phyloP scores from a whole-genome alignment of 2,888 invertebrate species.

The Diplolepis rosae region DNA sequence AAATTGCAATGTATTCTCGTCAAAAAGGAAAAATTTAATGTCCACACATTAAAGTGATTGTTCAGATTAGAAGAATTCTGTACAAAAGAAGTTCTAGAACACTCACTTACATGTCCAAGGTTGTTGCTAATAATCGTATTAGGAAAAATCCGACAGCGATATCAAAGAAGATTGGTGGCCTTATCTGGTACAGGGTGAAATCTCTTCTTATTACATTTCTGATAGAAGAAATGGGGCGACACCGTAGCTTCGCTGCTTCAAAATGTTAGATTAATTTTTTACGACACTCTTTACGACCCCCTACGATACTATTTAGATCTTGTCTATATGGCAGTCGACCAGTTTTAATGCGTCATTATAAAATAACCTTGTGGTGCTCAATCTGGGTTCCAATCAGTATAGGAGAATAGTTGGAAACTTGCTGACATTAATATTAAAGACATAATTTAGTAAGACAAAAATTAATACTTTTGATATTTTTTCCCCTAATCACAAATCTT shows the following conservation, averaged over 20 bases:
- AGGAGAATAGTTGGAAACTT: too few species aligned
- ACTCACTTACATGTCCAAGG: slow-evolving; percentile 23
- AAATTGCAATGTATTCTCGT: not conserved
- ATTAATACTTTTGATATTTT: not conserved
- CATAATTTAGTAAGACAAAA: too few species aligned
- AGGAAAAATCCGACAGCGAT: slow-evolving; percentile 18
- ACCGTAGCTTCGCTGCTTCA: slow-evolving; percentile 19
- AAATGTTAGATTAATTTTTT: slow-evolving; percentile 18
- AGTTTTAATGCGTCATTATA: too few species aligned
- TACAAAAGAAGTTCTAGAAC: slow-evolving; percentile 24
- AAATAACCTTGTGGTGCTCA: too few species aligned
- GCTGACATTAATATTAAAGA: too few species aligned
- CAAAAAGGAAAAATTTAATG: not conserved
- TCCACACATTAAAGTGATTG: slow-evolving; percentile 12
- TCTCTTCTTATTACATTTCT: slow-evolving; percentile 23
- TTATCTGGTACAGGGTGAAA: slow-evolving; percentile 14
- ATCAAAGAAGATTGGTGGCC: slow-evolving; percentile 12
- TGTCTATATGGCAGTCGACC: too few species aligned
- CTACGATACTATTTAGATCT: not conserved
- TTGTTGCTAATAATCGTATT: slow-evolving; percentile 21
- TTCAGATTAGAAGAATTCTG: slow-evolving; percentile 1
- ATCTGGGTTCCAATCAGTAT: too few species aligned
- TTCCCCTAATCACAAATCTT: too few species aligned
- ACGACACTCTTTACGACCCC: not conserved
- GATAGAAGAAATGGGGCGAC: slow-evolving; percentile 19